These are phyloP conservation scores for Ispidina picta DNA, from an alignment of 2,797 vertebrate species.

Conservation along the genomic window DNA sequence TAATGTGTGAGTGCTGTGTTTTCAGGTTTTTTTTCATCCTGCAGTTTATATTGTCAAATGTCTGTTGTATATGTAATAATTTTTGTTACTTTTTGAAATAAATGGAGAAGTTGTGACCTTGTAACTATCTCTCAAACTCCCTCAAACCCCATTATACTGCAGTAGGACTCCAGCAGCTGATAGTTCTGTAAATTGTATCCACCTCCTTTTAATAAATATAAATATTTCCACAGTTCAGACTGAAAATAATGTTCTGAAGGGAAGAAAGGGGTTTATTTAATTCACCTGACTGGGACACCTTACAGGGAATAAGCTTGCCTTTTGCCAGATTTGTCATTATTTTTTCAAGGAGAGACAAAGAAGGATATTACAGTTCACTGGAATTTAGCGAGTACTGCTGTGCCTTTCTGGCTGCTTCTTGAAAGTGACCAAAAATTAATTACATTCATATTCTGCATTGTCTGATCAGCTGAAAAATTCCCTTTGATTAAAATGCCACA, in stretches of 20 bases:
- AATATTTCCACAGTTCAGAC: neutral
- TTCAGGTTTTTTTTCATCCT: neutral
- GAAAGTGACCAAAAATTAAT: slow-evolving; percentile 5
- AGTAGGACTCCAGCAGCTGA: slow-evolving; percentile 49
- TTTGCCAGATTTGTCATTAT: slow-evolving; percentile 7
- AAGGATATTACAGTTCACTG: neutral
- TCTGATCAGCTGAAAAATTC: neutral
- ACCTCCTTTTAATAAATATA: neutral
- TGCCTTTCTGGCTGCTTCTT: neutral
- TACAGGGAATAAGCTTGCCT: neutral
- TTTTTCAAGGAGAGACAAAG: slow-evolving; percentile 44
- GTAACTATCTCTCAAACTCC: slow-evolving; percentile 45
- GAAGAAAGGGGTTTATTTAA: neutral
- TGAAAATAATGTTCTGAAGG: neutral
- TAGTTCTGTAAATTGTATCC: slow-evolving; percentile 4
- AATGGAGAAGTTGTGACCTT: slow-evolving; percentile 63
- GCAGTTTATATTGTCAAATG: neutral
- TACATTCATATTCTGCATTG: neutral
- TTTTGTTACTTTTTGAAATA: slow-evolving; percentile 39
- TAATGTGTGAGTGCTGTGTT: neutral
- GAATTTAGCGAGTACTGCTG: neutral
- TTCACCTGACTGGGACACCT: neutral
- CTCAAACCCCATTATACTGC: slow-evolving; percentile 40
- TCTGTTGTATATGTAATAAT: neutral
- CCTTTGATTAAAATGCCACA: neutral